Evolutionary conservation across 2,888 invertebrate species (phyloP), one percentile per base, ranked within the genome.

Genomic region (Drosophila kuntzei): DNA sequence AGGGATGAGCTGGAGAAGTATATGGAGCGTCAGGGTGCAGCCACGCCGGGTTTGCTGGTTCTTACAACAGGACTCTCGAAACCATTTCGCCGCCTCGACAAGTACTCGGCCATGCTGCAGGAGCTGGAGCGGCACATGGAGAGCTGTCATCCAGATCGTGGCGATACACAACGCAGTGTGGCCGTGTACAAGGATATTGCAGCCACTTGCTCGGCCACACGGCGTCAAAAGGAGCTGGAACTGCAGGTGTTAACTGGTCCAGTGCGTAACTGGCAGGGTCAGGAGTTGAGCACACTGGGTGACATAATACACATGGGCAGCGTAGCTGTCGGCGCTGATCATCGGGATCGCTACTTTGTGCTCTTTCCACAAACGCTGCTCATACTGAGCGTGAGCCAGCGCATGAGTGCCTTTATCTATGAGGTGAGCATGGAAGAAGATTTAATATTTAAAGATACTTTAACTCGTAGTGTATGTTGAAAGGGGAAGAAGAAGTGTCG

Each of bases 81-180:
- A 92, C 98, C 99, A 0, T 99, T 99, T 92, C 95, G 99, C 41
- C 95, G 99, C 44, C 93, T 99, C 65, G 98, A 98, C 88, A 98
- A 98, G 92, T 99, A 99, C 93, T 96, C 98, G 1, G 96, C 96
- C 3, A 96, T 97, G 95, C 93, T 99, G 53, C 98, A 99, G 92
- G 99, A 99, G 91, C 93, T 99, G 69, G 98, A 99, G 82, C 94
- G 99, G 66, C 98, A 99, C 91, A 96, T 99, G 58, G 98, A 98
- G 92, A 98, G 98, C 91, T 96, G 96, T 77, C 98, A 99, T 92
- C 95, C 96, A 0, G 99, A 99, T 92, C 94, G 99, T 76, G 99
- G 99, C 0, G 99, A 99, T 91, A 97, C 98, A 0, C 99, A 99
- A 92, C 94, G 99, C 76, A 98, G 99, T 43, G 96, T 98, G 72